These are phyloP conservation scores for Trissonchulus latispiculum DNA, from an alignment of 2,888 invertebrate species.

Conservation along the genomic window DNA sequence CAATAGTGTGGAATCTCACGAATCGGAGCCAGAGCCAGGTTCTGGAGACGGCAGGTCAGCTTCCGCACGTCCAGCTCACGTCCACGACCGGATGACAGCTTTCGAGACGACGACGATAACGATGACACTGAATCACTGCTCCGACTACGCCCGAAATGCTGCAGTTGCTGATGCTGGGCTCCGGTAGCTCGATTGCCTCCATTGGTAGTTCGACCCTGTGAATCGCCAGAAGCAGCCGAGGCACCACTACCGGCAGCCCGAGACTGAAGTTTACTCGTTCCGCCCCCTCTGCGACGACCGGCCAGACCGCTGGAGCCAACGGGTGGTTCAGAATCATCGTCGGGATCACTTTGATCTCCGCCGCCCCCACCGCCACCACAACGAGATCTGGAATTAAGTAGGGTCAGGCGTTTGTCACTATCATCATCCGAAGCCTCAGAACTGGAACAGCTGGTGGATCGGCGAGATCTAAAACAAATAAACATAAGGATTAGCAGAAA, in stretches of 20 bases:
- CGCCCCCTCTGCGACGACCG: neutral
- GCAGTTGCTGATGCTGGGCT: constrained; percentile 32
- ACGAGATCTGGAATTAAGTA: constrained; percentile 8
- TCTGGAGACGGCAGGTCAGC: constrained; percentile 17
- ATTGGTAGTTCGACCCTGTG: neutral
- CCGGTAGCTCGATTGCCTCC: constrained; percentile 29
- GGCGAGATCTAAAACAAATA: constrained; percentile 11
- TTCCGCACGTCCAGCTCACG: constrained; percentile 16
- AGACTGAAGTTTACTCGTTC: too few relatives aligned
- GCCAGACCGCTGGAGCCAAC: constrained; percentile 20
- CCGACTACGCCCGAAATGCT: too few relatives aligned
- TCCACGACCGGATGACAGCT: constrained; percentile 58
- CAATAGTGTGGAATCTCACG: constrained; percentile 21
- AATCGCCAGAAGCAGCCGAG: neutral
- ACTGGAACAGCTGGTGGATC: constrained; percentile 68
- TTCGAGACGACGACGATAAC: constrained; percentile 35
- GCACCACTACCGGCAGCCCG: neutral
- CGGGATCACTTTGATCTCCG: constrained; percentile 25
- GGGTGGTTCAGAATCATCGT: constrained; percentile 25
- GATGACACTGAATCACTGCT: too few relatives aligned
- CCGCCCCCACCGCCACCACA: constrained; percentile 28
- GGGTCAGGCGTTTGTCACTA: constrained; percentile 39
- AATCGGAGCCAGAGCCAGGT: constrained; percentile 23
- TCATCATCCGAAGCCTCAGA: constrained; percentile 77
- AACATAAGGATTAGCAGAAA: too few relatives aligned